Evolutionary conservation across 2,888 invertebrate species (phyloP), one percentile per base, ranked within the genome.

Genomic region (Nebria brevicollis): DNA sequence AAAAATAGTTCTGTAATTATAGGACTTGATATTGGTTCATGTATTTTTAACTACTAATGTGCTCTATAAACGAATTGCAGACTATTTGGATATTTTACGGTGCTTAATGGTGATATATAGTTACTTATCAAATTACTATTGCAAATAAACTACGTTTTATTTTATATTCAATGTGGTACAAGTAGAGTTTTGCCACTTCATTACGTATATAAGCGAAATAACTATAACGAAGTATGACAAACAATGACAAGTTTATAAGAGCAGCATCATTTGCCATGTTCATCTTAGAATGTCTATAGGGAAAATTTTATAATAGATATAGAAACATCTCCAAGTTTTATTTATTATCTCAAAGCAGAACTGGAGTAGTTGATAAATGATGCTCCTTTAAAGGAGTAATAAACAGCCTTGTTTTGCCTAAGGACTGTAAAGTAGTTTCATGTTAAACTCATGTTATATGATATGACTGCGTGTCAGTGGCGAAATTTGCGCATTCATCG

Each of bases 1-100:
- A 70, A 11, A 11, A n/a, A 70, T 15, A 25, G n/a, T 70, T 70
- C 70, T 70, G 70, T 6, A 70, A 70, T 70, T 70, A 34, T 70
- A 70, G 70, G 70, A 11, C 26, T 34, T 20, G 70, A 13, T 25
- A 70, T 70, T 70, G 25, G 20, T 70, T 70, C 26, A 68, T 25
- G 4, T 70, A 34, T 70, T 26, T 70, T 11, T 34, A 70, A 70
- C 70, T 70, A 70, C 70, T 20, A 70, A 70, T 34, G 20, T 70
- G 34, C 70, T 25, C 10, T 68, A 68, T 15, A 2, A 15, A 68
- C 4, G 68, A 25, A 10, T 68, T 68, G 68, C 68, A 68, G 54
- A 11, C 54, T 54, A 54, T 54, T 54, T 54, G 4, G 54, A 13
- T 54, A 54, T 13, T 54, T 54, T 54, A 54, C 54, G 54, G 54